A percentile compares a stretch with the other conserved stretches of the same genome.
phyloP scores from a whole-genome alignment of 2,113 vertebrate genomes.

The Cochlearius cochlearius region DNA sequence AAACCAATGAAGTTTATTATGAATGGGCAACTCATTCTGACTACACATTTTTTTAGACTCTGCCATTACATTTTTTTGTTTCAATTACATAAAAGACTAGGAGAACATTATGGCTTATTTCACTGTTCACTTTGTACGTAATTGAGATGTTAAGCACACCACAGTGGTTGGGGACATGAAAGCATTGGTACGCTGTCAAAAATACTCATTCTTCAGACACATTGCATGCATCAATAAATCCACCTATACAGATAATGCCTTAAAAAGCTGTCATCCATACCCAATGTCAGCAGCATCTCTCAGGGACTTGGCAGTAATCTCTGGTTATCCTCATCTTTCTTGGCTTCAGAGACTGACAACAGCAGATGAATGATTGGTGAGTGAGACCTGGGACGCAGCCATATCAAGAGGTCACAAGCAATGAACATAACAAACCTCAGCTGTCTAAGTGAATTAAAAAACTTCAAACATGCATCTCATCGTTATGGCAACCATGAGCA shows the following conservation, averaged over 20 bases:
- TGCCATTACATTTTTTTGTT: neutral
- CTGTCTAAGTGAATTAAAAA: neutral
- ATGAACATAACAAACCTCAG: neutral
- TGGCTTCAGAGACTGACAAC: neutral
- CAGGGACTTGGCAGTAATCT: neutral
- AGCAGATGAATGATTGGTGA: neutral
- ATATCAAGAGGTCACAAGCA: neutral
- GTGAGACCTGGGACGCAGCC: neutral
- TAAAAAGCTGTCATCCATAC: neutral
- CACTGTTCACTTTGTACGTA: neutral
- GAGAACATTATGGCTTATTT: slow-evolving; percentile 47
- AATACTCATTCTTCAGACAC: neutral
- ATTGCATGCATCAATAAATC: neutral
- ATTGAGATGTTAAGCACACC: neutral
- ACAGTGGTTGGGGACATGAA: neutral
- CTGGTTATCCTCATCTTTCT: neutral
- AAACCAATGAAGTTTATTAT: neutral
- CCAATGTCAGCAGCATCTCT: neutral
- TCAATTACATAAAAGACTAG: slow-evolving; percentile 18
- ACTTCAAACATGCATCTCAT: neutral
- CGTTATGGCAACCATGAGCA: slow-evolving; percentile 9
- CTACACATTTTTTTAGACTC: neutral
- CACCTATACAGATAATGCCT: neutral
- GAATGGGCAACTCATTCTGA: neutral
- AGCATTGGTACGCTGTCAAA: neutral